phyloP scores from a whole-genome alignment of 2,888 invertebrate genomes.

The Yponomeuta sedellus region DNA sequence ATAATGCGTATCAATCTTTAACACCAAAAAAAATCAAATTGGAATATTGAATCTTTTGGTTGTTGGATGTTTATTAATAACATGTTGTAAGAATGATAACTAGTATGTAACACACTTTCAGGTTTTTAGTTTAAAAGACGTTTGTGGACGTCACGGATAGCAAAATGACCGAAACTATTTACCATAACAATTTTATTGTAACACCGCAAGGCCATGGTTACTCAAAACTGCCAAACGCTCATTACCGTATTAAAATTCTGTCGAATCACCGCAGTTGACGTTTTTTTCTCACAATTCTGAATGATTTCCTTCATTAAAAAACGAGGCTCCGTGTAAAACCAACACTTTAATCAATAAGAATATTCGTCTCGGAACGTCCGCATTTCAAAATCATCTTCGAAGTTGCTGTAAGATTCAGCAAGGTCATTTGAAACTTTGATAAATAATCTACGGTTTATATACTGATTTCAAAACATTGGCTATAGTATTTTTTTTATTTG shows the following conservation, averaged over 20 bases:
- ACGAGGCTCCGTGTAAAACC: neutral
- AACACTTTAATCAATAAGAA: neutral
- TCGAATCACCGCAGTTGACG: neutral
- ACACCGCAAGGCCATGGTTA: slow-evolving; percentile 5
- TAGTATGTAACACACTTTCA: too few relatives aligned
- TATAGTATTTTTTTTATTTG: too few relatives aligned
- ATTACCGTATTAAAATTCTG: neutral
- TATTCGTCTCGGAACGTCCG: neutral
- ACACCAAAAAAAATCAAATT: too few relatives aligned
- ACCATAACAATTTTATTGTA: slow-evolving; percentile 1
- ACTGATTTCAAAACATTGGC: too few relatives aligned
- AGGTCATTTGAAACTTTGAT: neutral
- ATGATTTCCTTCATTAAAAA: neutral
- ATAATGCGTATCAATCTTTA: too few relatives aligned
- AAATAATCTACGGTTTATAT: neutral
- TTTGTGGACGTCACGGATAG: neutral
- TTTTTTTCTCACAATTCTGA: neutral
- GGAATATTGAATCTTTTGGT: too few relatives aligned
- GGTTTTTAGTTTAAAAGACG: neutral
- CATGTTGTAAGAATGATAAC: too few relatives aligned
- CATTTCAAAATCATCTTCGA: too few relatives aligned
- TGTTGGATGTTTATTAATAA: too few relatives aligned
- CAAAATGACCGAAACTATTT: neutral
- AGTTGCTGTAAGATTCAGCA: neutral
- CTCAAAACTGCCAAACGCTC: slow-evolving; percentile 4